Evolutionary conservation across 2,888 invertebrate species (phyloP).

Genomic region (Aspidapion aeneum): DNA sequence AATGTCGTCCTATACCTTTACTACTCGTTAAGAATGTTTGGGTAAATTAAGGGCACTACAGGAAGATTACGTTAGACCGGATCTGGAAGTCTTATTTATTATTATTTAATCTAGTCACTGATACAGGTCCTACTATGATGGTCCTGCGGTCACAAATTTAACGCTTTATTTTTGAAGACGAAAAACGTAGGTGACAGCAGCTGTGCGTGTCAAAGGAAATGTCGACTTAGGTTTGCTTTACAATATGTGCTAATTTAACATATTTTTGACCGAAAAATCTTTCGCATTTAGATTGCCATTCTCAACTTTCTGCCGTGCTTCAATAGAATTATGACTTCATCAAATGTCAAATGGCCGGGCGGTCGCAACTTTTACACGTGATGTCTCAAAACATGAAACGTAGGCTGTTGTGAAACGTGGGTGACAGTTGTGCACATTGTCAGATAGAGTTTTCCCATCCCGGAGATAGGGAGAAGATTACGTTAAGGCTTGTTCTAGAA

Average conservation of each 20-base stretch:
- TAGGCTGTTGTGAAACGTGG: slow-evolving; percentile 32
- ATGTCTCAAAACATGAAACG: too few species aligned
- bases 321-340: too few species aligned
- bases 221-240: too few species aligned
- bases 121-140: too few species aligned
- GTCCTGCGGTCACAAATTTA: slow-evolving; percentile 46
- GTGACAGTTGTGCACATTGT: slow-evolving; percentile 41
- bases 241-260: too few species aligned
- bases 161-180: slow-evolving; percentile 34
- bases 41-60: slow-evolving; percentile 16
- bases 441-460: slow-evolving; percentile 33
- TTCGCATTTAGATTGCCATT: too few species aligned
- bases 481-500: slow-evolving; percentile 43
- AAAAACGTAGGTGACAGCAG: slow-evolving; percentile 36
- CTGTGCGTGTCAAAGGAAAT: slow-evolving; percentile 43
- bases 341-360: too few species aligned
- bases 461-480: slow-evolving; percentile 26
- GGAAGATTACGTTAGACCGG: slow-evolving; percentile 38
- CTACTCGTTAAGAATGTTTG: slow-evolving; percentile 28
- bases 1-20: slow-evolving; percentile 30
- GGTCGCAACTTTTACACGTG: too few species aligned
- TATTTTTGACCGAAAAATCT: too few species aligned
- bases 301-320: too few species aligned
- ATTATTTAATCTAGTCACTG: too few species aligned
- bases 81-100: slow-evolving; percentile 47